Base-by-base conservation (phyloP, 2,113 vertebrate species). In the Verasper variegatus region DNA sequence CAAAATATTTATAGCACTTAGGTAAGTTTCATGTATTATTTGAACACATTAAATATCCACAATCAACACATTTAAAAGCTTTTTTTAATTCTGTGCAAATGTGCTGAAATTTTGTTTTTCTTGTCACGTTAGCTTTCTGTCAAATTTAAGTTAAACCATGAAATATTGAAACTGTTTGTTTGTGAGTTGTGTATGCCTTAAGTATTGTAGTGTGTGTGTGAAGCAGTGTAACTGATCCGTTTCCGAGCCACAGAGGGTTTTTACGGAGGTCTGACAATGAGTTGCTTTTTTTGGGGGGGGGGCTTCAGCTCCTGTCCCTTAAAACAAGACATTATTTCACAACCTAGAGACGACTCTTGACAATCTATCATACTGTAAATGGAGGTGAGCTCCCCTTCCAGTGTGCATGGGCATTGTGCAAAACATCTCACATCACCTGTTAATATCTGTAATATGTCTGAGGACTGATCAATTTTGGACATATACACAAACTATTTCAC, bases 361-460 rank as follows among this genome's bases (percentile, higher is more conserved):
- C 81, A 85, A 83, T 85, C 83, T 31, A 18, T 52, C 21, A 58
- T 21, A 84, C 64, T 75, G 62, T 67, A 71, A 87, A 58, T 14
- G 61, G 60, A 82, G 74, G 62, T 12, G 61, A 62, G 31, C 62
- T 74, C 47, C 55, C 35, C 69, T 42, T 79, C 71, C 72, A 18
- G 10, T 35, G 68, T 47, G 45, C 51, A n/a, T 69, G 61, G 58
- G 70, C 73, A 71, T 81, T 68, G 70, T 76, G 74, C 40, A 24
- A 62, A 76, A 37, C 70, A 10, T 7, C 27, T 57, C 52, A 64
- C 60, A 56, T 20, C 18, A 54, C 57, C 49, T 76, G 52, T 75
- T 31, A 56, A 57, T 45, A 68, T n/a, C 40, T 80, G 45, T 69
- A 68, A 52, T 70, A 35, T 66, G 68, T 23, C 31, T 76, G 27